Evolutionary conservation across 2,797 vertebrate genomes (phyloP).

Genomic region (Rhinatrema bivittatum): DNA sequence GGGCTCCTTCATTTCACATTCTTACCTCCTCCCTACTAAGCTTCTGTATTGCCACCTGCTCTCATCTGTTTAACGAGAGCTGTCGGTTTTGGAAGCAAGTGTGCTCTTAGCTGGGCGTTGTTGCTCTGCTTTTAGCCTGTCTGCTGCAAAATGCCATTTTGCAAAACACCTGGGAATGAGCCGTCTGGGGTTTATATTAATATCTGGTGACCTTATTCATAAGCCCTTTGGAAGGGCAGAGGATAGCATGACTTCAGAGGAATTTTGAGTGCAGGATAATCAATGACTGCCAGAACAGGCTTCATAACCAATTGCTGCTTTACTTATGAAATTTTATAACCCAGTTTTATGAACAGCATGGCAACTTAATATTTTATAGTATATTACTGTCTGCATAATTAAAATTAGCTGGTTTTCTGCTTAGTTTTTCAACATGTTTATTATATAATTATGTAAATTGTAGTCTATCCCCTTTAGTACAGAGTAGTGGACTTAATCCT

Average conservation of each 20-base stretch:
- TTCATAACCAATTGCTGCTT: background rate
- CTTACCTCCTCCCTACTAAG: conserved; percentile 2
- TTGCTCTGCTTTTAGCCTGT: background rate
- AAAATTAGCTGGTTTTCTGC: background rate
- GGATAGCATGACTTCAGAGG: background rate
- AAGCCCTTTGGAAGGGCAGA: background rate
- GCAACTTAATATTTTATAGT: conserved; percentile 3
- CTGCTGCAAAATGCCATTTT: background rate
- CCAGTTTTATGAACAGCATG: background rate
- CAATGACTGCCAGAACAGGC: background rate
- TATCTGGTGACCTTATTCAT: background rate
- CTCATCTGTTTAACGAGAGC: background rate
- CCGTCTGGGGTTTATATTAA: rapidly evolving
- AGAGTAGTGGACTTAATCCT: too few relatives aligned
- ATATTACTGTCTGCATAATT: background rate
- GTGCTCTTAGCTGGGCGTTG: background rate
- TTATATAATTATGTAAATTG: too few relatives aligned
- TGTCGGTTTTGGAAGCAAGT: background rate
- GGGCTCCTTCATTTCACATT: too few relatives aligned
- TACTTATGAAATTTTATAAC: background rate
- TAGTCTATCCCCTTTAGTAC: too few relatives aligned
- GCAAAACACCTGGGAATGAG: background rate
- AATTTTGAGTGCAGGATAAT: background rate
- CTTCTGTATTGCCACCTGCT: conserved; percentile 6
- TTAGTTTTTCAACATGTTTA: background rate